Conservation (phyloP, 2,113 vertebrate genomes). For the Ardeotis arabs region DNA sequence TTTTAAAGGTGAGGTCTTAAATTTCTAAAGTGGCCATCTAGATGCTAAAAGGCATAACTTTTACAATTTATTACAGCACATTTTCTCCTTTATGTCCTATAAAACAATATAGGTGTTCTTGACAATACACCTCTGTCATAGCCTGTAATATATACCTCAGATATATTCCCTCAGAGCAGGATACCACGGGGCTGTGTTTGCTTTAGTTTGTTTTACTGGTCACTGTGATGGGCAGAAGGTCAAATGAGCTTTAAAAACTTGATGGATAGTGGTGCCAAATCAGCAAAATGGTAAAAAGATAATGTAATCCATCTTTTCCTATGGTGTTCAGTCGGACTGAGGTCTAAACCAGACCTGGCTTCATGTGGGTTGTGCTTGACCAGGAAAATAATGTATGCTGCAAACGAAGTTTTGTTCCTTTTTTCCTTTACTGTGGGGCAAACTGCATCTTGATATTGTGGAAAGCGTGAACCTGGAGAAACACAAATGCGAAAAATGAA, state of each 20-base stretch:
- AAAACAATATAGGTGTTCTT: constrained; percentile 4
- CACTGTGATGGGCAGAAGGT: neutral
- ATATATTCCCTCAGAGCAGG: neutral
- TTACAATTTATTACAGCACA: constrained; percentile 10
- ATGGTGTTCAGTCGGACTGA: neutral
- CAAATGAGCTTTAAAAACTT: neutral
- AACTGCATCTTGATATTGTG: neutral
- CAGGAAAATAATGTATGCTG: neutral
- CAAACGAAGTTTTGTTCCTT: neutral
- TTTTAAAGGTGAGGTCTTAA: constrained; percentile 25
- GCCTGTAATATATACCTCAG: neutral
- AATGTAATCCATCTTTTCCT: neutral
- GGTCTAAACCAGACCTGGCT: neutral
- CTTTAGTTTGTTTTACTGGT: neutral
- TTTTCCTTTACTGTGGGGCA: neutral
- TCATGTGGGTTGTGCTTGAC: neutral
- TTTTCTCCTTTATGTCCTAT: constrained; percentile 28
- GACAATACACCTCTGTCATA: neutral
- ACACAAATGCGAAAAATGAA: neutral
- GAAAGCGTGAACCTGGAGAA: neutral
- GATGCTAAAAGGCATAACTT: neutral
- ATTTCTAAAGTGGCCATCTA: constrained; percentile 8
- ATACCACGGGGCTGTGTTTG: neutral
- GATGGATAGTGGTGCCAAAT: neutral
- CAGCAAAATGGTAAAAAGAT: neutral